phyloP scores from a whole-genome alignment of 2,797 vertebrate genomes.

The Hylomyscus alleni region DNA sequence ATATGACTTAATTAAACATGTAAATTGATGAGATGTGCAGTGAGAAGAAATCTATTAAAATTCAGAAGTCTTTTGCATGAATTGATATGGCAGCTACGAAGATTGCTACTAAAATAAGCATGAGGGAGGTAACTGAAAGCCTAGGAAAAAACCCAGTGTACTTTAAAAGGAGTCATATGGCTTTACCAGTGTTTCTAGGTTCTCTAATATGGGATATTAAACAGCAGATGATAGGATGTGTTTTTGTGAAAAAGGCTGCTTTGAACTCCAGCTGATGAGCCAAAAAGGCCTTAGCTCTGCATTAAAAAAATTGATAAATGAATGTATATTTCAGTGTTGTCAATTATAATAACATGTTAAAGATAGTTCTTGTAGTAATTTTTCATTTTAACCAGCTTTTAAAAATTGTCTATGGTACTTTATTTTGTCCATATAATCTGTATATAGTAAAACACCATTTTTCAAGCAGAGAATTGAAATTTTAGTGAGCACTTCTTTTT shows the following conservation, averaged over 20 bases:
- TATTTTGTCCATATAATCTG: constrained; percentile 28
- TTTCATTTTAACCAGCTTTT: constrained; percentile 41
- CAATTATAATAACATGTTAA: constrained; percentile 57
- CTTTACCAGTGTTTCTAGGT: constrained; percentile 46
- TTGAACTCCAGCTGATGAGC: constrained; percentile 28
- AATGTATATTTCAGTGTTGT: constrained; percentile 27
- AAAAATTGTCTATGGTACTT: constrained; percentile 22
- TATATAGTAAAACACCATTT: background rate
- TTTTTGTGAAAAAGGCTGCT: constrained; percentile 50
- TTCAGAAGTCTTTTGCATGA: constrained; percentile 61
- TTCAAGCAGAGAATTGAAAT: constrained; percentile 55
- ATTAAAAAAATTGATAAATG: constrained; percentile 55
- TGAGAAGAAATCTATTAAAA: constrained; percentile 53
- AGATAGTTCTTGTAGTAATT: constrained; percentile 62
- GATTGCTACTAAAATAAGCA: constrained; percentile 53
- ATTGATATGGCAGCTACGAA: constrained; percentile 42
- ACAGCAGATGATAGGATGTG: background rate
- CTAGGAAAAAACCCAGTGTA: background rate
- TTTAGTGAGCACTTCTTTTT: constrained; percentile 32
- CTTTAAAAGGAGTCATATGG: constrained; percentile 27
- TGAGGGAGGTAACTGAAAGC: constrained; percentile 23
- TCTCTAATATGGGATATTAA: constrained; percentile 43
- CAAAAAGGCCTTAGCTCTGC: background rate
- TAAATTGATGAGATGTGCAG: constrained; percentile 44
- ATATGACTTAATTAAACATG: constrained; percentile 46